Conservation (phyloP, 2,113 vertebrate species). For the Calyptomena viridis region DNA sequence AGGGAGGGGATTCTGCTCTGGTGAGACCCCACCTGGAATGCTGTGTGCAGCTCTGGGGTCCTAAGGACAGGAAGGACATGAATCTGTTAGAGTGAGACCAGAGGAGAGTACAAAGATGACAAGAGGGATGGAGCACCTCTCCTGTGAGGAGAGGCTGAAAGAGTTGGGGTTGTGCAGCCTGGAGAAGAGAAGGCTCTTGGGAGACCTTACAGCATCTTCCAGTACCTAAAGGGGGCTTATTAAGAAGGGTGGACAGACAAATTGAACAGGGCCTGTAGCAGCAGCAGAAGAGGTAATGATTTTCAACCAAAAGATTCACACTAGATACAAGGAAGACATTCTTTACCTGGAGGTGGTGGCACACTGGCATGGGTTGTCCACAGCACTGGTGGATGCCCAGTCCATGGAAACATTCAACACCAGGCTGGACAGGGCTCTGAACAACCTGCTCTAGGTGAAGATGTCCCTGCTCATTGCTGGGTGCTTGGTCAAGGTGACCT, state of each 20-base stretch:
- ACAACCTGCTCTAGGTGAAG: background rate
- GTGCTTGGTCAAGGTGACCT: background rate
- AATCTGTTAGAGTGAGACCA: accelerated
- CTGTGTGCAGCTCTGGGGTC: background rate
- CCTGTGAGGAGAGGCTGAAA: background rate
- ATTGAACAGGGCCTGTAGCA: background rate
- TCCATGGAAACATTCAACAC: background rate
- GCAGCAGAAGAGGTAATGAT: background rate
- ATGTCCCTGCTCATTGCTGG: background rate
- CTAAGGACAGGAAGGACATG: background rate
- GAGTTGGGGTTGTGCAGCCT: background rate
- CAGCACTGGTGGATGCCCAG: background rate
- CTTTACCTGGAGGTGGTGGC: background rate
- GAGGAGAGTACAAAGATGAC: background rate
- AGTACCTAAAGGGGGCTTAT: background rate
- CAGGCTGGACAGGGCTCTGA: background rate
- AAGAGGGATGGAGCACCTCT: background rate
- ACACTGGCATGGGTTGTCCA: background rate
- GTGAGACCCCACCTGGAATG: background rate
- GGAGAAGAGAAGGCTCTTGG: background rate
- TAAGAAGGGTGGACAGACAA: background rate
- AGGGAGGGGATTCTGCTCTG: background rate
- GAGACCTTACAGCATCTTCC: background rate
- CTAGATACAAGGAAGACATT: background rate
- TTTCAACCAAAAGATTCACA: background rate